Evolutionary conservation across 2,888 invertebrate genomes (phyloP).

Genomic region (Antheraea assamensis): DNA sequence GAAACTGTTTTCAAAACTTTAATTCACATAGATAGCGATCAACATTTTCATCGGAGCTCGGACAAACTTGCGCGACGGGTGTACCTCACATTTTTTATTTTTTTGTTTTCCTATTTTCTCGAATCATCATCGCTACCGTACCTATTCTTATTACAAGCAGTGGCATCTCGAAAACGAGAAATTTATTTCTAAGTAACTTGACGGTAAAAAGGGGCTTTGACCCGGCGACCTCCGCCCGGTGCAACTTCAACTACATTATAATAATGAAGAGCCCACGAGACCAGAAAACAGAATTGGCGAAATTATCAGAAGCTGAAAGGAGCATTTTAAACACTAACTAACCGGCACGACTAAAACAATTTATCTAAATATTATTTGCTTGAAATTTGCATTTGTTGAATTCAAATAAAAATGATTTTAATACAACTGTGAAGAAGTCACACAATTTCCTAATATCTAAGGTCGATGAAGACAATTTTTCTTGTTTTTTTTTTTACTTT

Average conservation of each 20-base stretch:
- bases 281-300: conserved; percentile 25
- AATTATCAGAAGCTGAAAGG: conserved; percentile 16
- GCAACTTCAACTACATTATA: conserved; percentile 20
- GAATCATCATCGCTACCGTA: conserved; percentile 15
- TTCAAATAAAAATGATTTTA: background rate
- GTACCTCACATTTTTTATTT: conserved; percentile 17
- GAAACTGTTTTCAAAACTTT: conserved; percentile 22
- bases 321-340: conserved; percentile 5
- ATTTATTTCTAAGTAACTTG: conserved; percentile 22
- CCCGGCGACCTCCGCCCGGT: conserved; percentile 29
- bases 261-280: conserved; percentile 34
- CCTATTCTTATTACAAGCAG: conserved; percentile 16
- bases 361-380: background rate
- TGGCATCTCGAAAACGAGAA: conserved; percentile 7
- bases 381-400: background rate
- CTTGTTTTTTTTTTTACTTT: too few species aligned
- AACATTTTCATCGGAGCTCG: conserved; percentile 17
- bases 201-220: conserved; percentile 35
- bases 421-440: background rate
- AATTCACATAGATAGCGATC: conserved; percentile 23
- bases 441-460: too few species aligned
- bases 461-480: too few species aligned
- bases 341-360: conserved; percentile 20
- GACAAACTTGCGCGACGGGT: conserved; percentile 22
- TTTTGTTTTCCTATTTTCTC: conserved; percentile 12